Evolutionary conservation across 2,113 vertebrate species (phyloP), one percentile per base, ranked within the genome.

Genomic region (Aix galericulata): DNA sequence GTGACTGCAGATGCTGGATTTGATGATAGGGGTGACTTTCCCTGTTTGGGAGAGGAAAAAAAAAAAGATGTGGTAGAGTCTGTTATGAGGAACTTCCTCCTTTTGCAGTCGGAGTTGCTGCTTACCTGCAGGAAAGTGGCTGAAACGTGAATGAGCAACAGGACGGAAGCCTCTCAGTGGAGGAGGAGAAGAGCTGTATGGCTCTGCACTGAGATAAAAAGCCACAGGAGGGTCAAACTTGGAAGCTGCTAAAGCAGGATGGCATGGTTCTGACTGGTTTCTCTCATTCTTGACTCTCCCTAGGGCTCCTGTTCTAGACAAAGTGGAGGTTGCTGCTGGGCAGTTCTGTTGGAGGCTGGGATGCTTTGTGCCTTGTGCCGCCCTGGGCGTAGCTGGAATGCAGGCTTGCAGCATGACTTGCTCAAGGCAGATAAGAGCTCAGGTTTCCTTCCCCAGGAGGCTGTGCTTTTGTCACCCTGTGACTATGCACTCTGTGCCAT

Each of bases 401-500:
- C 26, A 36, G 89, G 50, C 7, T 58, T 55, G 36, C 7, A 0
- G 21, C 48, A 59, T n/a, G 22, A 36, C 34, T 92, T 2, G 2
- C 50, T 34, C 10, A 2, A 63, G 36, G 53, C 52, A 64, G 44
- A n/a, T 4, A 11, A 80, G 38, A 88, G 55, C 40, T 76, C 15
- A 13, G n/a, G 7, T 67, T 71, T 38, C 63, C 60, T 68, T 83
- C 32, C 42, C 59, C 6, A 11, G 60, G 27, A 66, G 29, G 27
- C 38, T 5, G 7, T 55, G 31, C 56, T 59, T 15, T n/a, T 83
- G 36, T 48, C 1, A 0, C 48, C 29, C 16, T 9, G 48, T 50
- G 52, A 40, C 1, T 17, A 17, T 7, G 3, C 0, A 0, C 9
- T n/a, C 14, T 22, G 17, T 2, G 0, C 46, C 1, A 0, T 44